Evolutionary conservation across 2,797 vertebrate genomes (phyloP).

Genomic region (Coccyzus lansbergi): DNA sequence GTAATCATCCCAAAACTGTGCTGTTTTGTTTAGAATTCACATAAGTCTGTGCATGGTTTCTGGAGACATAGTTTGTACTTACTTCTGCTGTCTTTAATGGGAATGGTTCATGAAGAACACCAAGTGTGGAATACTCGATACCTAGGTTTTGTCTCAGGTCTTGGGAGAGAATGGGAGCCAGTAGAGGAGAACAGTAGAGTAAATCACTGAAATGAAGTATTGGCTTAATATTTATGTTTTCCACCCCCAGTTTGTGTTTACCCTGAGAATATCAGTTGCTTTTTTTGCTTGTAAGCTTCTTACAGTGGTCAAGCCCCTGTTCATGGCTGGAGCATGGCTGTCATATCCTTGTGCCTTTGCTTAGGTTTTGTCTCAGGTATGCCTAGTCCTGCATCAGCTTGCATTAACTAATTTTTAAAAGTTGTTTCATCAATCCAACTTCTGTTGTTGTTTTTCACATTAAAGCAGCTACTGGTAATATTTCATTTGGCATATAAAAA

Average conservation of each 20-base stretch:
- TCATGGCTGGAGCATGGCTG: neutral
- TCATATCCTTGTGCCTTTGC: neutral
- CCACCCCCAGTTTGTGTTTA: neutral
- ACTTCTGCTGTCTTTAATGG: rapidly evolving
- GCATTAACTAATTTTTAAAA: neutral
- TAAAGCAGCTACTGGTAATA: neutral
- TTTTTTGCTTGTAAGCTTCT: neutral
- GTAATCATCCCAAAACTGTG: neutral
- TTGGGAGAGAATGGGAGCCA: neutral
- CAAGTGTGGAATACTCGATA: neutral
- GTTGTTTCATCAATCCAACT: neutral
- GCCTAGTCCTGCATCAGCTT: neutral
- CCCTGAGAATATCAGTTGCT: too few species aligned
- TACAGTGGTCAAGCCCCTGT: neutral
- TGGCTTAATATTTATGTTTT: neutral
- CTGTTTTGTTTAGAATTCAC: neutral
- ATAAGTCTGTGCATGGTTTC: neutral
- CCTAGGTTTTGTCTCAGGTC: neutral
- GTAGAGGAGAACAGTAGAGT: neutral
- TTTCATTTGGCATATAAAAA: neutral
- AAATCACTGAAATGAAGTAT: neutral
- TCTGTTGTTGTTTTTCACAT: neutral
- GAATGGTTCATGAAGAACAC: neutral
- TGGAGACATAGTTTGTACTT: neutral
- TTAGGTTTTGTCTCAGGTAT: neutral